These are phyloP conservation scores for Pygmarrhopalites habei DNA, from an alignment of 1,140 invertebrate species.

Conservation along the genomic window DNA sequence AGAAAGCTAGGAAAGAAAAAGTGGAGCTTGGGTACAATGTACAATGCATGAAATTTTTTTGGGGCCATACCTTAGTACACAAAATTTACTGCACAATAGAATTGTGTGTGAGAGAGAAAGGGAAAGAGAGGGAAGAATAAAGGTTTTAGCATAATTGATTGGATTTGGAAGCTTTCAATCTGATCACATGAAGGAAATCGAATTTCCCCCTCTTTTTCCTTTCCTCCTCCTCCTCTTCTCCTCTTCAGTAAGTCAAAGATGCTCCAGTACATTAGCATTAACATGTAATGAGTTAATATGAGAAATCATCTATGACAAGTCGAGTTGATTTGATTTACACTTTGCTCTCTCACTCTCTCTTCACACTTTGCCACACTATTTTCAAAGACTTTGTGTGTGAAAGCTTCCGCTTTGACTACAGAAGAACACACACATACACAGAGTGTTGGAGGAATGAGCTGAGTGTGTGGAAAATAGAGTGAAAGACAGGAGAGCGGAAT, in stretches of 20 bases:
- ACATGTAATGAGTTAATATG: constrained; percentile 38
- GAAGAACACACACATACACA: too few species aligned
- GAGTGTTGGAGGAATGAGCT: neutral
- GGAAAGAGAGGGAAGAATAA: too few species aligned
- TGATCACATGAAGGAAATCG: constrained; percentile 17
- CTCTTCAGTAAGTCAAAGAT: constrained; percentile 7
- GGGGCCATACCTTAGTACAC: too few species aligned
- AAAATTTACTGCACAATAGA: too few species aligned
- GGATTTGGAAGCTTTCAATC: constrained; percentile 24
- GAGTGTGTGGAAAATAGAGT: neutral
- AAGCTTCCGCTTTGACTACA: too few species aligned
- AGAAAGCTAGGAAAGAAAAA: too few species aligned
- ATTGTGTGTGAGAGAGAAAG: too few species aligned
- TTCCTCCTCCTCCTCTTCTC: too few species aligned
- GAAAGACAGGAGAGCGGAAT: neutral
- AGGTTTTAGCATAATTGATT: constrained; percentile 35
- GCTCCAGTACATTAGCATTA: neutral
- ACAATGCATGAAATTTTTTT: too few species aligned
- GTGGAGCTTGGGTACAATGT: too few species aligned
- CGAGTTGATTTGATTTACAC: constrained; percentile 31
- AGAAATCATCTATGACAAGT: constrained; percentile 37
- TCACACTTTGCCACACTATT: neutral
- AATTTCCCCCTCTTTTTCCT: constrained; percentile 8
- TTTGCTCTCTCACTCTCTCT: neutral
- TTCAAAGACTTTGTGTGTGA: too few species aligned